Percentiles rank a stretch among this genome's conserved stretches.
phyloP scores from a whole-genome alignment of 2,113 vertebrate genomes.

The Tamias sibiricus region DNA sequence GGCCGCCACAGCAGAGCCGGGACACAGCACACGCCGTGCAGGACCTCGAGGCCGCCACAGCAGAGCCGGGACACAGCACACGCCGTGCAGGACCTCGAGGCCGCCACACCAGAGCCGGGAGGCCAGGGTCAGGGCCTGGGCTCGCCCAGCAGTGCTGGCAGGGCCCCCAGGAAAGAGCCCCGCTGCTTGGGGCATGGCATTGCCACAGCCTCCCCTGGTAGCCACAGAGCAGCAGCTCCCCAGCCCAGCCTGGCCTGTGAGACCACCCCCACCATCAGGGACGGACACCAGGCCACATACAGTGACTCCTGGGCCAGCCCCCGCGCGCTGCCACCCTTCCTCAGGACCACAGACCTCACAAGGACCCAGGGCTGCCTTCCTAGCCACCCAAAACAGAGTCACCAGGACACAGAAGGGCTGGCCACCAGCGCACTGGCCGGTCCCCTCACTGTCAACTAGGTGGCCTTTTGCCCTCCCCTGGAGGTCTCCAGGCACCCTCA shows the following conservation, averaged over 20 bases:
- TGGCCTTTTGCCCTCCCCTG: not conserved
- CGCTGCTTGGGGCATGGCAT: rapidly evolving
- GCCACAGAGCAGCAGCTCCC: not conserved
- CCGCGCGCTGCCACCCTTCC: too few relatives aligned
- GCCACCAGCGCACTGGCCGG: not conserved
- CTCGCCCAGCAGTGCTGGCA: too few relatives aligned
- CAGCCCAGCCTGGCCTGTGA: rapidly evolving
- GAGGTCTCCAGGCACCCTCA: not conserved
- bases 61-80: too few relatives aligned
- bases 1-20: too few relatives aligned
- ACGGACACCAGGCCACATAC: not conserved
- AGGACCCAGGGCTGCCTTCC: too few relatives aligned
- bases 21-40: too few relatives aligned
- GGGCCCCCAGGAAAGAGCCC: too few relatives aligned
- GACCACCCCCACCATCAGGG: not conserved
- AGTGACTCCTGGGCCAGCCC: not conserved
- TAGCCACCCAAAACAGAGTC: not conserved
- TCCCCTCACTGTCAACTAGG: rapidly evolving
- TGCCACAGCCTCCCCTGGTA: rapidly evolving
- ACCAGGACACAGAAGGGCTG: not conserved
- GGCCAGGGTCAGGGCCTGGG: not conserved
- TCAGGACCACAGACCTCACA: not conserved
- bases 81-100: too few relatives aligned
- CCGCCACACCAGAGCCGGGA: not conserved
- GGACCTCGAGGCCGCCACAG: too few relatives aligned